Evolutionary conservation across 2,888 invertebrate species (phyloP), one percentile per base, ranked within the genome.

Genomic region (Argynnis bischoffii): DNA sequence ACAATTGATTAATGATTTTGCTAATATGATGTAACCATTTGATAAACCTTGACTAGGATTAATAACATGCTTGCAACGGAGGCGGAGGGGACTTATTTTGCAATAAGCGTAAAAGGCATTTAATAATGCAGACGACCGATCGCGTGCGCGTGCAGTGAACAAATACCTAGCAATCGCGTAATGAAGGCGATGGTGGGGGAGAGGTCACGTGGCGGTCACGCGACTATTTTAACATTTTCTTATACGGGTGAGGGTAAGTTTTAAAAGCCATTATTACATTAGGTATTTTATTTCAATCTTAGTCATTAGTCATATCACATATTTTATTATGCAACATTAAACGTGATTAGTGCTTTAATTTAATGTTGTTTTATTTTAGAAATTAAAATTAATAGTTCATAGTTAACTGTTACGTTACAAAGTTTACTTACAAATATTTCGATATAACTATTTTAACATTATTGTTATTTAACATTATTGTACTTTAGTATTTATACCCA

Each of bases 81-180:
- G 78, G 77, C 78, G 79, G 80, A 82, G 87, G 35, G 84, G 80
- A 76, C 75, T 89, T 86, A 89, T 87, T 84, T 90, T 77, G 88
- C 90, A 90, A 92, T 91, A 92, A 91, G 89, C 88, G 87, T 92
- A 89, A 92, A 92, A 91, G 92, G 90, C 92, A 91, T 92, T 92
- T 92, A 92, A 92, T 92, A 92, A 92, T 92, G 90, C 90, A 92
- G 85, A 87, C 90, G 89, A 88, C 86, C 83, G 87, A 75, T 77
- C 88, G 87, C 87, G 89, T 88, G 90, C 87, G 81, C 79, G 83
- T 75, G 78, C 80, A 76, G 80, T 80, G 88, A 88, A 89, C 90
- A 90, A 92, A 91, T 91, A 87, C 88, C 83, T 81, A 81, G 86
- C 88, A 87, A 90, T 92, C 84, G 83, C 78, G 84, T 92, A 92